Evolutionary conservation across 2,113 vertebrate genomes (phyloP), one percentile per base, ranked within the genome.

Genomic region (Orthochromis indermauri): DNA sequence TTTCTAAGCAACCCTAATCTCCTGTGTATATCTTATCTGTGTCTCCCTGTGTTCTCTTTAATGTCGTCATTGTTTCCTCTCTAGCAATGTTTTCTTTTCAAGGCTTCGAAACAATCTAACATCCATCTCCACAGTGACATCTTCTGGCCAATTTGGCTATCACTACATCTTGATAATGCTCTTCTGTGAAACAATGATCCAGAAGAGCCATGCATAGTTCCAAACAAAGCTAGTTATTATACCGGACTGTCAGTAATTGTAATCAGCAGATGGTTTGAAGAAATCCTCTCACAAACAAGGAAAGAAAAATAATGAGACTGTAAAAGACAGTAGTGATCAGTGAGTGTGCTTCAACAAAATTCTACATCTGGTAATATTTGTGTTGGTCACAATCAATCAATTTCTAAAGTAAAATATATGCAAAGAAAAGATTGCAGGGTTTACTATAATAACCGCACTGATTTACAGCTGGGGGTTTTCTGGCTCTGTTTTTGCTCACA

Each of bases 81-180:
- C 31, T n/a, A n/a, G 17, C 31, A 66, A 7, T 37, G 6, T 66
- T 37, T 37, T 66, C 17, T 66, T 37, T 66, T 35, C 31, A 66
- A 35, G 17, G 61, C 31, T 66, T n/a, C 3, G 1, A 66, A 66
- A 35, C 31, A 66, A 66, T 66, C 31, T n/a, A 66, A n/a, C 61
- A 35, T n/a, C 61, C 61, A n/a, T 63, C 59, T 63, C 59, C 59
- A 63, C 59, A 63, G 59, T 33, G 59, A 63, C 28, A 63, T 63
- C 16, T 66, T 7, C 31, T n/a, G 61, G 10, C 17, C 31, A 66
- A n/a, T 66, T 66, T 66, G 61, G 4, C 61, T 66, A 35, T 35
- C 31, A 66, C 10, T 3, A 35, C 31, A 35, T 66, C 61, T 66
- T 66, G 61, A 35, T 66, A 35, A 66, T 35, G 31, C 31, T 35